A percentile compares a stretch with the other conserved stretches of the same genome.
phyloP scores from a whole-genome alignment of 2,888 invertebrate species.

The Capitulum mitella region DNA sequence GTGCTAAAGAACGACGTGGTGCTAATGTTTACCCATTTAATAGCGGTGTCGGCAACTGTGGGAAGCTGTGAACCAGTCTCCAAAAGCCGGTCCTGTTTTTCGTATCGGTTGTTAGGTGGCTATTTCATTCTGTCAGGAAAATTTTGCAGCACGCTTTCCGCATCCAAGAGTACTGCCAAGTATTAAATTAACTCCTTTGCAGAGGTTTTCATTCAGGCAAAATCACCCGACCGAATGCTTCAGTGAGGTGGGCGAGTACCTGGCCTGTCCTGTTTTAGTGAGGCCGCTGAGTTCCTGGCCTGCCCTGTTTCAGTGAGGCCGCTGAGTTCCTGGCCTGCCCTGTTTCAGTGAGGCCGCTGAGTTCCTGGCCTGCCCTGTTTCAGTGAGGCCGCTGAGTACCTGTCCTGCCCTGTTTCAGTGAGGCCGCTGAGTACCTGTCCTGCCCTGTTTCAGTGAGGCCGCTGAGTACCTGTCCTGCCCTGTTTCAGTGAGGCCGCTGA shows the following conservation, averaged over 20 bases:
- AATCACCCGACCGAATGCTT: background rate
- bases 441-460: constrained; percentile 39
- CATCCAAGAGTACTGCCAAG: background rate
- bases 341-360: constrained; percentile 44
- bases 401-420: constrained; percentile 48
- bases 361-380: constrained; percentile 51
- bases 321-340: constrained; percentile 53
- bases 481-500: constrained; percentile 44
- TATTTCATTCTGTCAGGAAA: no score
- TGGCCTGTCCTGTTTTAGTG: background rate
- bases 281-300: background rate
- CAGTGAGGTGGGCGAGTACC: background rate
- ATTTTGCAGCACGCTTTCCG: no score
- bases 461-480: constrained; percentile 48
- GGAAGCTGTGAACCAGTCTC: no score
- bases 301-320: constrained; percentile 36
- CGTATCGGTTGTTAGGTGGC: no score
- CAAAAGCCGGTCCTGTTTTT: no score
- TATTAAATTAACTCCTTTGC: background rate
- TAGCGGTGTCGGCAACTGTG: no score
- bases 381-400: constrained; percentile 49
- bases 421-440: constrained; percentile 49
- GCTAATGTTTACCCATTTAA: no score
- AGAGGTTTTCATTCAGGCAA: background rate
- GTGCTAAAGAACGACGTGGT: no score